Evolutionary conservation across 2,888 invertebrate genomes (phyloP).

Genomic region (Ceraclea dissimilis): DNA sequence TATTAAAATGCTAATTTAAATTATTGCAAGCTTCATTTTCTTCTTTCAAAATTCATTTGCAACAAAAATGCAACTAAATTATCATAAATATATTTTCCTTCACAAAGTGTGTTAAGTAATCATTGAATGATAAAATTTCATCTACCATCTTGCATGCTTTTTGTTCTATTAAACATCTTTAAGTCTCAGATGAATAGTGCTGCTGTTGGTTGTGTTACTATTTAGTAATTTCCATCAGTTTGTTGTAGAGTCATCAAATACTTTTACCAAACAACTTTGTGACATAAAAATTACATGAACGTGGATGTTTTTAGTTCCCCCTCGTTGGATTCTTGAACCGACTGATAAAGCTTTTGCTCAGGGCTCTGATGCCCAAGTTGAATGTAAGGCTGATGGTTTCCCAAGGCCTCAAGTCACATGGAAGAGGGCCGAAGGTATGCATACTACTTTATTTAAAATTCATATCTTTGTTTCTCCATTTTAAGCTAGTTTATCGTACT

Average conservation of each 20-base stretch:
- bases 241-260: too few relatives aligned
- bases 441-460: too few relatives aligned
- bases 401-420: conserved; percentile 90
- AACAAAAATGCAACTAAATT: too few relatives aligned
- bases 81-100: too few relatives aligned
- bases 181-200: neutral
- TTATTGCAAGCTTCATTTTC: too few relatives aligned
- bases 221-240: too few relatives aligned
- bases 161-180: neutral
- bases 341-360: conserved; percentile 93
- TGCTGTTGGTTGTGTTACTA: neutral
- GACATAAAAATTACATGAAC: conserved; percentile 1
- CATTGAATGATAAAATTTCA: too few relatives aligned
- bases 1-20: neutral
- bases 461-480: conserved; percentile 1
- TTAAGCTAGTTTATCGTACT: neutral
- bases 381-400: conserved; percentile 94
- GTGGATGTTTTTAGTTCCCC: conserved; percentile 68
- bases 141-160: neutral
- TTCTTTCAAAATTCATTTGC: too few relatives aligned
- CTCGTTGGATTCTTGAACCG: conserved; percentile 92
- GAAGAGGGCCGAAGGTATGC: conserved; percentile 96
- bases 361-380: conserved; percentile 87
- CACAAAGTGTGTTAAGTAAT: too few relatives aligned
- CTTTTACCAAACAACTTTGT: neutral